A percentile compares a stretch with the other conserved stretches of the same genome.
phyloP scores from a whole-genome alignment of 2,797 vertebrate species.

The Syngnathus rostellatus region DNA sequence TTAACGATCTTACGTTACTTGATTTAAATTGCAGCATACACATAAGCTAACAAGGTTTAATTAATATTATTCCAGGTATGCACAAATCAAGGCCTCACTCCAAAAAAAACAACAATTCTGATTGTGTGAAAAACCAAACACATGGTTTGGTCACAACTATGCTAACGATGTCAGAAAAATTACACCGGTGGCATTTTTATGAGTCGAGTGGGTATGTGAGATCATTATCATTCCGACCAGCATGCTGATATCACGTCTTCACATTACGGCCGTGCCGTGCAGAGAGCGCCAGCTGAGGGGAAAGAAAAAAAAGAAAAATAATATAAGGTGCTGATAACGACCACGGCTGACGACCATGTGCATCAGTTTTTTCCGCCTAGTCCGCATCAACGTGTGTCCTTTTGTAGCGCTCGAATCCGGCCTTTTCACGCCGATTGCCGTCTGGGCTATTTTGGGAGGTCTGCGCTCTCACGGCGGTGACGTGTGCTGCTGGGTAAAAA shows the following conservation, averaged over 20 bases:
- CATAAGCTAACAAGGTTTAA: not conserved
- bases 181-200: not conserved
- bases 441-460: slow-evolving; percentile 64
- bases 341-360: not conserved
- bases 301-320: not conserved
- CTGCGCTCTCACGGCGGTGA: slow-evolving; percentile 52
- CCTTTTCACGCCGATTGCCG: slow-evolving; percentile 46
- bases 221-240: not conserved
- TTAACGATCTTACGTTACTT: not conserved
- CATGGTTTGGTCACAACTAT: not conserved
- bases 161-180: not conserved
- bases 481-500: slow-evolving; percentile 72
- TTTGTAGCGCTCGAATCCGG: slow-evolving; percentile 39
- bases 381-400: slow-evolving; percentile 24
- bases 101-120: no score
- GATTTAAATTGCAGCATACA: not conserved
- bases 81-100: not conserved
- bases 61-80: not conserved
- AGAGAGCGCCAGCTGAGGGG: not conserved
- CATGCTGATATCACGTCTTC: not conserved
- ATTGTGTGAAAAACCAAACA: no score
- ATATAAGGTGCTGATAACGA: not conserved
- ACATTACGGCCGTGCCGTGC: not conserved
- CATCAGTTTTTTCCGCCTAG: not conserved
- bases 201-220: not conserved